Evolutionary conservation across 92 coral and sea anemone species (phyloP).

Genomic region (Palythoa grandis): DNA sequence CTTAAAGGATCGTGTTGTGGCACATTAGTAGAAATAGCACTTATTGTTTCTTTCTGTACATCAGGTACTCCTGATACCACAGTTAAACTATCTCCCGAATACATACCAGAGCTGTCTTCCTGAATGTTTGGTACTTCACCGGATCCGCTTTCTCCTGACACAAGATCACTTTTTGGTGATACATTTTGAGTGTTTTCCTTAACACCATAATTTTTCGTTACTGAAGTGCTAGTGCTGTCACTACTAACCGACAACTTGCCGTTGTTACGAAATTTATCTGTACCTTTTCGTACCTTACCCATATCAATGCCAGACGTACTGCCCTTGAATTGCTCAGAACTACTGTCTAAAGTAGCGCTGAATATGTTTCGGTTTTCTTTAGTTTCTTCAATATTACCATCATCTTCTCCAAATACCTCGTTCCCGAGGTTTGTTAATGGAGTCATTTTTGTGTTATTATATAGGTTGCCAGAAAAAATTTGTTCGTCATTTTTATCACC

Average conservation of each 20-base stretch:
- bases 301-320: neutral
- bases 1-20: conserved; percentile 5
- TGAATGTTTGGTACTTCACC: neutral
- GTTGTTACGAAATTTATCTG: neutral
- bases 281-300: neutral
- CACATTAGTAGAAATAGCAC: neutral
- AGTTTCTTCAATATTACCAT: neutral
- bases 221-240: neutral
- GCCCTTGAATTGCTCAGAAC: neutral
- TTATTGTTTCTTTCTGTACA: conserved; percentile 27
- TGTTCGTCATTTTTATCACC: conserved; percentile 6
- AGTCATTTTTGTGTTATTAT: neutral
- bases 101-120: neutral
- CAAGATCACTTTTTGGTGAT: neutral
- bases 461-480: neutral
- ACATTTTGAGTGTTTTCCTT: neutral
- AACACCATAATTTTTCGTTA: neutral
- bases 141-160: conserved; percentile 29
- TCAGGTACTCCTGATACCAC: conserved; percentile 8
- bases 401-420: conserved; percentile 15
- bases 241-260: neutral
- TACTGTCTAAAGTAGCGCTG: neutral
- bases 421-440: neutral
- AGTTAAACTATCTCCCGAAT: neutral
- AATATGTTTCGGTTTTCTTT: neutral